Evolutionary conservation across 2,113 vertebrate species (phyloP).

Genomic region (Talpa occidentalis): DNA sequence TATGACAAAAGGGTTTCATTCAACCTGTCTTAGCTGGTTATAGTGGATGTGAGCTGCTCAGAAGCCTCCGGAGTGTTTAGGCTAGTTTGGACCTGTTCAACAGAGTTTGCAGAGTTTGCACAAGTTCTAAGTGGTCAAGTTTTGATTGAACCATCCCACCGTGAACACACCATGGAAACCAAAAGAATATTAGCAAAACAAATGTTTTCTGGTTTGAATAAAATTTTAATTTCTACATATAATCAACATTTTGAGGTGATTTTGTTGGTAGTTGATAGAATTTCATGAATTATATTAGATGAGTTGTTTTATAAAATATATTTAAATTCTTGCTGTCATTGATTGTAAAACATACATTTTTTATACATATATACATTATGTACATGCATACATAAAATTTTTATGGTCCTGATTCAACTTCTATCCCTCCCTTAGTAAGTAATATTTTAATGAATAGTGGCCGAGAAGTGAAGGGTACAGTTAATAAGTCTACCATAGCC

Average conservation of each 20-base stretch:
- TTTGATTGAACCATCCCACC: not conserved
- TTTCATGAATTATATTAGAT: not conserved
- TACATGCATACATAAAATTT: not conserved
- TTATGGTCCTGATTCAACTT: not conserved
- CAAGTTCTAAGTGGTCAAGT: not conserved
- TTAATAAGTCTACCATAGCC: not conserved
- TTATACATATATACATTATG: no score
- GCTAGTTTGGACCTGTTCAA: not conserved
- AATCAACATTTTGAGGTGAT: not conserved
- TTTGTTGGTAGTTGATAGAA: not conserved
- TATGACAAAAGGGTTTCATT: not conserved
- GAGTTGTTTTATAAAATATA: not conserved
- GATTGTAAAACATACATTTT: not conserved
- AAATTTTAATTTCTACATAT: not conserved
- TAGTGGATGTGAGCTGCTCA: not conserved
- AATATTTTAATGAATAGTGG: constrained; percentile 29
- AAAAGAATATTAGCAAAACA: not conserved
- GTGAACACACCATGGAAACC: not conserved
- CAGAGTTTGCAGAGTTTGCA: not conserved
- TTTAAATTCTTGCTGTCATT: not conserved
- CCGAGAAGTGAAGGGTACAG: constrained; percentile 1
- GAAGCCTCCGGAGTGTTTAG: not conserved
- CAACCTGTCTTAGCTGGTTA: not conserved
- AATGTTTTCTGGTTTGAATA: not conserved
- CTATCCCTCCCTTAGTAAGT: not conserved